Evolutionary conservation across 2,113 vertebrate species (phyloP).

Genomic region (Corythaeola cristata): DNA sequence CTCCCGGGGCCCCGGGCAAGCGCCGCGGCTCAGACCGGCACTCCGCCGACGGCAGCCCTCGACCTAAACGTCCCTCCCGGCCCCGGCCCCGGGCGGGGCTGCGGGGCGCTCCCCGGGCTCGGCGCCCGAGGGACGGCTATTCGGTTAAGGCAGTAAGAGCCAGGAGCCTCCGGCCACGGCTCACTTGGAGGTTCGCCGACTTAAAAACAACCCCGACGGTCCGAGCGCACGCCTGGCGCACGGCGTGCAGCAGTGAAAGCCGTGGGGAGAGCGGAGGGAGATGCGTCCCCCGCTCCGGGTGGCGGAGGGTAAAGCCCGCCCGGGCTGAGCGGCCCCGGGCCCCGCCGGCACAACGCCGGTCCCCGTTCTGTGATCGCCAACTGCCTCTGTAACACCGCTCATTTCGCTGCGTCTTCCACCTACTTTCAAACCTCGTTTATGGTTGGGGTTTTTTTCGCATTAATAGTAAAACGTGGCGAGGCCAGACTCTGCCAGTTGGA

Average conservation of each 20-base stretch:
- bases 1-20: background rate
- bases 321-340: background rate
- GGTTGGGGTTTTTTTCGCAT: background rate
- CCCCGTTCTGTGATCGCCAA: too few species aligned
- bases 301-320: background rate
- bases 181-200: background rate
- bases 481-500: background rate
- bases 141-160: background rate
- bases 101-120: background rate
- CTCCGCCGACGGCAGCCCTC: background rate
- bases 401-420: background rate
- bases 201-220: background rate
- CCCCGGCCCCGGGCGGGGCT: background rate
- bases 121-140: background rate
- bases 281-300: background rate
- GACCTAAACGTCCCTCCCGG: too few species aligned
- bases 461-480: background rate
- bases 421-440: too few species aligned
- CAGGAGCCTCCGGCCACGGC: background rate
- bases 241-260: background rate
- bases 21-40: background rate
- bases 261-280: background rate
- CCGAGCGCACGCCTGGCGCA: too few species aligned
- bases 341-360: too few species aligned
- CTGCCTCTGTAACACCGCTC: background rate